These are phyloP conservation scores for Rostratula benghalensis DNA, from an alignment of 2,113 vertebrate species.

Conservation along the genomic window DNA sequence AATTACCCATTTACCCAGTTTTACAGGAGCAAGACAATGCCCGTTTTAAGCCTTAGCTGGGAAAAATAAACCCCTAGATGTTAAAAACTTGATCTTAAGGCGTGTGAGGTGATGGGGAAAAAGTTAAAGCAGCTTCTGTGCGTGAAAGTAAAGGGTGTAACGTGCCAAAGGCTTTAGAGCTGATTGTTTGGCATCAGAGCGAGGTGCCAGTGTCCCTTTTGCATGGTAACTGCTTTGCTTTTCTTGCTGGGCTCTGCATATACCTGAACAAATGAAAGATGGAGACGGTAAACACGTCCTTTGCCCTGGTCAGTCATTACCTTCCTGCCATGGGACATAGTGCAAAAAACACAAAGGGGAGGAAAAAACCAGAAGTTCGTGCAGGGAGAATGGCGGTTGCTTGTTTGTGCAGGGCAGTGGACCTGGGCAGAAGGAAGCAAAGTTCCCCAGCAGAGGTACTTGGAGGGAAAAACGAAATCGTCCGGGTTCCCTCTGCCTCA, in stretches of 20 bases:
- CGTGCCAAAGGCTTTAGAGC: background rate
- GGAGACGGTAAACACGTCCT: background rate
- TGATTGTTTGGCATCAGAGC: rapidly evolving
- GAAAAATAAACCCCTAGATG: background rate
- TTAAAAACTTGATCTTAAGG: background rate
- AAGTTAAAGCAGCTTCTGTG: background rate
- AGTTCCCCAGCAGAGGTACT: background rate
- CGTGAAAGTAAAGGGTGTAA: background rate
- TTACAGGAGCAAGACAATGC: background rate
- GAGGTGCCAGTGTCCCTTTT: background rate
- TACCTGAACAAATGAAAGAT: background rate
- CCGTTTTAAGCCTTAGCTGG: background rate
- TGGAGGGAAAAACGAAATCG: background rate
- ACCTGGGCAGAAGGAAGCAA: background rate
- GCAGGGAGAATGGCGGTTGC: background rate
- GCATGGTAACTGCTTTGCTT: background rate
- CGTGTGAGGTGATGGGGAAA: background rate
- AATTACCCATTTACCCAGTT: background rate
- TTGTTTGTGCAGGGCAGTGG: background rate
- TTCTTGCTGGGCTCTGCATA: background rate
- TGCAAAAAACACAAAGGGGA: background rate
- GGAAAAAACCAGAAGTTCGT: rapidly evolving
- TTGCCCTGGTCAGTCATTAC: background rate
- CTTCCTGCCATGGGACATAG: background rate
- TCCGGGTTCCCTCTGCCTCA: background rate